Percentiles rank a stretch among this genome's conserved stretches.
phyloP scores from a whole-genome alignment of 2,113 vertebrate genomes.

The Raja brachyura region DNA sequence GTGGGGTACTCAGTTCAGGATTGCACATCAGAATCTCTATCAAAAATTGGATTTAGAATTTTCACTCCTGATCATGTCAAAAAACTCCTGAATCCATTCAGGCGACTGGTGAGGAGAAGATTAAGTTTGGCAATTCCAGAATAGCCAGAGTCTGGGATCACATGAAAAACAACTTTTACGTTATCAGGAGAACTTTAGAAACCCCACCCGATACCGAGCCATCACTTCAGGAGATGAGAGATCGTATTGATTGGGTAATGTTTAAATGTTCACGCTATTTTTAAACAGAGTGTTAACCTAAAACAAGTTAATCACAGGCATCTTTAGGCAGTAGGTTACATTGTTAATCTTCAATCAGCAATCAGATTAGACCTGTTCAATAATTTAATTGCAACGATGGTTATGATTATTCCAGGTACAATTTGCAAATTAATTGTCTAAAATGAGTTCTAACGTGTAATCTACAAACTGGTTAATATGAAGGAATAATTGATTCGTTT shows the following conservation, averaged over 20 bases:
- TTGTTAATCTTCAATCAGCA: not conserved
- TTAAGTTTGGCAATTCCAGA: not conserved
- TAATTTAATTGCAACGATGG: not conserved
- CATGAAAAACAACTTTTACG: not conserved
- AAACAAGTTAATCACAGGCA: not conserved
- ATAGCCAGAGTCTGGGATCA: not conserved
- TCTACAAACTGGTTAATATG: not conserved
- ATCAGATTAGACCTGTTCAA: not conserved
- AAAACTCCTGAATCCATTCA: not conserved
- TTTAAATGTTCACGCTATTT: not conserved
- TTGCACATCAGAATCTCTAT: not conserved
- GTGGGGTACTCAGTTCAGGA: not conserved
- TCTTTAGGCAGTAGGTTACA: not conserved
- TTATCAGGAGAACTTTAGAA: not conserved
- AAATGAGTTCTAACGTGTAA: not conserved
- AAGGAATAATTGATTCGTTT: not conserved
- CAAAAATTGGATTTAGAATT: not conserved
- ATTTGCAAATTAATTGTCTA: not conserved
- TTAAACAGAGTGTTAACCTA: not conserved
- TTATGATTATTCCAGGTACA: not conserved
- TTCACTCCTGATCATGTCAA: not conserved
- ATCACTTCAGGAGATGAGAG: not conserved
- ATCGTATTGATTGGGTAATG: not conserved
- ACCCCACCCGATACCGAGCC: not conserved
- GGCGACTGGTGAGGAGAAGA: not conserved